Conservation (phyloP, 2,797 vertebrate genomes). For the Falco concolor region DNA sequence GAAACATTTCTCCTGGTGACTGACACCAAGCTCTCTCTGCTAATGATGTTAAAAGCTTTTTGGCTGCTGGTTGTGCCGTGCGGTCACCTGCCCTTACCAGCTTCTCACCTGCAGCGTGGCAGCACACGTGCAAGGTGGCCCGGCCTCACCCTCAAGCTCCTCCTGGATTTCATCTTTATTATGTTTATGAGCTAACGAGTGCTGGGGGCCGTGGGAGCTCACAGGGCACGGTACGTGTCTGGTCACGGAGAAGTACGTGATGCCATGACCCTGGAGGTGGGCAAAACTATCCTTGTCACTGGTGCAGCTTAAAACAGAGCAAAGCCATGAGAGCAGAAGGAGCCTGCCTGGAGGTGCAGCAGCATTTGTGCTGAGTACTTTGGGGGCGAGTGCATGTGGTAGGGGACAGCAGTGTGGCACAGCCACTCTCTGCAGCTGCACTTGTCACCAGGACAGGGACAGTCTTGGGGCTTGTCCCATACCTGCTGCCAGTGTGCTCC, state of each 20-base stretch:
- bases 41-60: not conserved
- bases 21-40: not conserved
- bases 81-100: not conserved
- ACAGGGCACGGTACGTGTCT: rapidly evolving
- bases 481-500: rapidly evolving
- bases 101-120: not conserved
- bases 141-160: not conserved
- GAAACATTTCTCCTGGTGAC: not conserved
- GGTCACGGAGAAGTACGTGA: rapidly evolving
- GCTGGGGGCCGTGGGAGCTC: not conserved
- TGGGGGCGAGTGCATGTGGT: not conserved
- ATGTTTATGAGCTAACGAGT: rapidly evolving
- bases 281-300: rapidly evolving
- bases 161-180: not conserved
- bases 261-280: rapidly evolving
- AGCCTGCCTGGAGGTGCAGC: not conserved
- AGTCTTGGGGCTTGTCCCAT: rapidly evolving
- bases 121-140: not conserved
- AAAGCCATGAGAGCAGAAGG: not conserved
- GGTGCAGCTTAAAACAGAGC: not conserved
- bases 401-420: not conserved
- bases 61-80: rapidly evolving
- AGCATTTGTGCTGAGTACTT: not conserved
- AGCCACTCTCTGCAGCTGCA: rapidly evolving
- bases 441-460: not conserved